These are phyloP conservation scores for Gallinago undulata DNA, from an alignment of 2,113 vertebrate genomes.

Conservation along the genomic window DNA sequence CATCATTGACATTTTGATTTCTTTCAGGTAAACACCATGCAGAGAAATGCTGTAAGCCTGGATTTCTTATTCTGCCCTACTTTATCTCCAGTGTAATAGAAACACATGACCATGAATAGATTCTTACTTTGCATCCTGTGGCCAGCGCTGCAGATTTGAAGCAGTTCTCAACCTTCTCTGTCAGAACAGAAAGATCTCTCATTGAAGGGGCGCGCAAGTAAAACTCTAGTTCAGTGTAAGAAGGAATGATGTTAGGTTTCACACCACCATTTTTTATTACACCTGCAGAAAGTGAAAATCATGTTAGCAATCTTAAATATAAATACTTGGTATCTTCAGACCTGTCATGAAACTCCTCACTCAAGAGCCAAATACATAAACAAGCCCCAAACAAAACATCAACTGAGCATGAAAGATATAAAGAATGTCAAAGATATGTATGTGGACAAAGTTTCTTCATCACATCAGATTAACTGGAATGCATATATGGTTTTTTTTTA, in stretches of 20 bases:
- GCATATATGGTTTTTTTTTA: not conserved
- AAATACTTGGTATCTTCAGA: not conserved
- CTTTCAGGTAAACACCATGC: not conserved
- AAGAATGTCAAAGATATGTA: not conserved
- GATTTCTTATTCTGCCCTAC: not conserved
- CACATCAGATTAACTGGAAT: not conserved
- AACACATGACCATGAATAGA: not conserved
- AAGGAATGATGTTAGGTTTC: slow-evolving; percentile 89
- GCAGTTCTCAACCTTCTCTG: slow-evolving; percentile 84
- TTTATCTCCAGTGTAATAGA: not conserved
- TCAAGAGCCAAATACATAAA: not conserved
- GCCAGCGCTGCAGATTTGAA: slow-evolving; percentile 86
- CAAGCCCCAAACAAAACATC: not conserved
- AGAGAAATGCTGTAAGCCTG: not conserved
- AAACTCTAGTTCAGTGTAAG: slow-evolving; percentile 84
- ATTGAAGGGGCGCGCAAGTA: slow-evolving; percentile 82
- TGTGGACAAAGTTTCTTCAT: not conserved
- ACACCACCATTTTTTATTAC: slow-evolving; percentile 89
- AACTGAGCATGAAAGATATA: not conserved
- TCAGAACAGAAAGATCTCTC: slow-evolving; percentile 80
- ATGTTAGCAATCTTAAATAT: not conserved
- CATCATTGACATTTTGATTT: not conserved
- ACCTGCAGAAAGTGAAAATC: slow-evolving; percentile 72
- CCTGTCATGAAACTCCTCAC: not conserved
- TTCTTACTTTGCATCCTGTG: slow-evolving; percentile 84